Base-by-base conservation (phyloP, 2,113 vertebrate species). In the Etheostoma cragini region DNA sequence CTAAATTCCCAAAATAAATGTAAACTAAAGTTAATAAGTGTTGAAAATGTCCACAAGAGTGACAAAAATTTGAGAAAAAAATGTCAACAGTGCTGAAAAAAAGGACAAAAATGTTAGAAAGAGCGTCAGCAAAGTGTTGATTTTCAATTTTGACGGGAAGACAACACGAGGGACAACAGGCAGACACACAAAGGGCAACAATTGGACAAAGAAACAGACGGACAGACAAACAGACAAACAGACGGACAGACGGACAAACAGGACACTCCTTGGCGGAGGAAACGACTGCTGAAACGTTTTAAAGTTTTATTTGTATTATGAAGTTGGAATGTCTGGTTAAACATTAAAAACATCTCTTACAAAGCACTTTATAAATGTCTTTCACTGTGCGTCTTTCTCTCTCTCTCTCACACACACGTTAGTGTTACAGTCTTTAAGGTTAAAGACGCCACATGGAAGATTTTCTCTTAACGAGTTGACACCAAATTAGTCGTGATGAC, bases 261-360 rank as follows among this genome's bases (percentile, higher is more conserved):
- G 26, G 26, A 3, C 26, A 26, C 12, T 63, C 35, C 35, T 38
- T 38, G 35, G 35, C 35, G 7, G 35, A 38, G 35, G 35, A 8
- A 38, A 38, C 35, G 35, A 5, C 24, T 6, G 58, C 11, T 26
- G n/a, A 70, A 80, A 79, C 26, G 30, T 53, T 16, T 74, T 4
- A 46, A 71, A 60, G 49, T 75, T 91, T 92, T 89, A 92, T 91
- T 89, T 75, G 66, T 56, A 85, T 81, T 87, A 76, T 88, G 73
- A 87, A 76, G 63, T n/a, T 63, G 74, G 80, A 88, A 90, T 89
- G 87, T 88, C 76, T 64, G 64, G 54, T 85, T 81, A 72, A 1
- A 74, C 78, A 72, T 49, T 12, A 63, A 81, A 64, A 81, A 64
- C 26, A 60, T 68, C 12, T 74, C 19, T 52, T 13, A 78, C 53